Evolutionary conservation across 2,797 vertebrate genomes (phyloP), one percentile per base, ranked within the genome.

Genomic region (Coracias cyanogaster): DNA sequence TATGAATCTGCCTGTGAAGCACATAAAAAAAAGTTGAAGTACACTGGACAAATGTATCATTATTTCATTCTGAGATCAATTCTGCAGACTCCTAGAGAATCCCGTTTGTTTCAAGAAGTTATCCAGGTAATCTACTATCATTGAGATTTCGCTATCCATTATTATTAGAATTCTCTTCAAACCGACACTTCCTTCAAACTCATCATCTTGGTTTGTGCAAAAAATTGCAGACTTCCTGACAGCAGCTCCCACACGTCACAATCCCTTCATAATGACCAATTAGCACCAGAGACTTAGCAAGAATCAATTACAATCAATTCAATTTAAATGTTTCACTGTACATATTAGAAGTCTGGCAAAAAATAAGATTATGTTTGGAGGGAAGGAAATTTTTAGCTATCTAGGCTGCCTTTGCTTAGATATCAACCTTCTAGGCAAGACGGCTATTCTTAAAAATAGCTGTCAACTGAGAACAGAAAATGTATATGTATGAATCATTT

Each of bases 361-460:
- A 93, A 52, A 78, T 72, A 86, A 93, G 91, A 92, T 77, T 48
- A 70, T 91, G 90, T 96, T 82, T 91, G 89, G 90, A 85, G 81
- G 89, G 91, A 72, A 86, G 94, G 80, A 97, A 93, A 95, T 66
- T 92, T 96, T 87, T 96, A 98, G 96, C 95, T 96, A 96, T 93
- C 94, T 96, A 92, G 93, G 93, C 93, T 96, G 96, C 96, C 67
- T 66, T 85, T 94, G 84, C 90, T 97, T 96, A 93, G 91, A 79
- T 97, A 97, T 92, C 94, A 90, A 93, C 52, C 69, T 60, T 70
- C 94, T 85, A 97, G 83, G 96, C 93, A 98, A 97, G 94, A 83
- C 94, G 52, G 94, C 96, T 98, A 97, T 94, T 97, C 97, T 98
- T 98, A 98, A 97, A 96, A 96, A 96, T 96, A 91, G 94, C 96